Percentiles rank a stretch among this genome's conserved stretches.
Conservation (phyloP, 2,888 invertebrate species). For the Nemurella pictetii region DNA sequence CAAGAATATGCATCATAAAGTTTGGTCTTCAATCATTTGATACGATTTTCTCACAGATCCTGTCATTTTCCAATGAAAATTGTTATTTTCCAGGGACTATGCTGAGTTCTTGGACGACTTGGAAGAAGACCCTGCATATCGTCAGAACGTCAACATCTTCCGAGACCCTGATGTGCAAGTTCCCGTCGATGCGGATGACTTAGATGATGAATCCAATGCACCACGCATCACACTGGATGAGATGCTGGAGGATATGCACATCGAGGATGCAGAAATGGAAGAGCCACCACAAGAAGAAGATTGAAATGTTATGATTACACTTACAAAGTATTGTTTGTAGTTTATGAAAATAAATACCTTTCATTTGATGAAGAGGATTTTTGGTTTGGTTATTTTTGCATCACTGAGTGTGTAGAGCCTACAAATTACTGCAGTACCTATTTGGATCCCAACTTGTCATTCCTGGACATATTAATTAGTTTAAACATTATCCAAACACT, state of each 20-base stretch:
- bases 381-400: background rate
- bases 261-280: constrained; percentile 79
- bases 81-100: constrained; percentile 71
- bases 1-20: constrained; percentile 31
- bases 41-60: too few species aligned
- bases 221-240: constrained; percentile 86
- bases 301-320: background rate
- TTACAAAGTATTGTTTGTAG: background rate
- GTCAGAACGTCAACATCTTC: constrained; percentile 94
- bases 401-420: too few species aligned
- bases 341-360: background rate
- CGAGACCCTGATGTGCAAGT: constrained; percentile 59
- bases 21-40: too few species aligned
- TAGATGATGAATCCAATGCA: constrained; percentile 57
- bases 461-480: too few species aligned
- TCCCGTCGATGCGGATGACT: constrained; percentile 61
- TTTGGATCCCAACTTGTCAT: too few species aligned
- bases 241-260: constrained; percentile 88
- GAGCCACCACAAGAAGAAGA: constrained; percentile 13
- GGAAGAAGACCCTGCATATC: constrained; percentile 88
- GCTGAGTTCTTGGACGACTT: constrained; percentile 95
- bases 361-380: background rate
- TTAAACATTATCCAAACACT: too few species aligned
- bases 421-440: too few species aligned
- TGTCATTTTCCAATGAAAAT: constrained; percentile 17